These are phyloP conservation scores for Drosophila murphyi DNA, from an alignment of 1,140 invertebrate species.

Conservation along the genomic window DNA sequence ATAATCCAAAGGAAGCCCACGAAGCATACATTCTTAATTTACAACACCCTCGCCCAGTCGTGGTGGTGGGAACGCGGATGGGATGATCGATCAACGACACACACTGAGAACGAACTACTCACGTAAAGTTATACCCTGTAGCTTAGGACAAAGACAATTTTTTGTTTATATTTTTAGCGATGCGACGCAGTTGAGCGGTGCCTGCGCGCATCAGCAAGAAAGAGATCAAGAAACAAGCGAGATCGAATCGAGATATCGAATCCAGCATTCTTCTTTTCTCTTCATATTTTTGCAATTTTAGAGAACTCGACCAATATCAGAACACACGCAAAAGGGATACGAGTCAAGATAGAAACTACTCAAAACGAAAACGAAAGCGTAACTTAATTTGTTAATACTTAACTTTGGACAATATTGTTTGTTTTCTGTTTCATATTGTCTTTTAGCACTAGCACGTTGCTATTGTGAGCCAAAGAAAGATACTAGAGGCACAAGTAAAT, in stretches of 20 bases:
- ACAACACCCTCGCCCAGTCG: not conserved
- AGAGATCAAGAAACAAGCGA: conserved; percentile 17
- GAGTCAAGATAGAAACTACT: conserved; percentile 17
- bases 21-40: not conserved
- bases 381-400: conserved; percentile 57
- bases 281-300: conserved; percentile 19
- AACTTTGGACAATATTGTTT: conserved; percentile 55
- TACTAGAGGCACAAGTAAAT: conserved; percentile 5
- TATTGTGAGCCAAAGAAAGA: conserved; percentile 9
- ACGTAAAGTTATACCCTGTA: conserved; percentile 29
- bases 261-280: conserved; percentile 16
- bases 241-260: conserved; percentile 5
- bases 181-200: conserved; percentile 78
- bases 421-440: conserved; percentile 55
- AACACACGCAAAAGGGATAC: conserved; percentile 9
- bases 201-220: conserved; percentile 67
- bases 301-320: conserved; percentile 13
- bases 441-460: conserved; percentile 61
- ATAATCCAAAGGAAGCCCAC: conserved; percentile 10
- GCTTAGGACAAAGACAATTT: conserved; percentile 52
- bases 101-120: not conserved
- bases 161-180: conserved; percentile 72
- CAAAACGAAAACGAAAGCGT: conserved; percentile 40
- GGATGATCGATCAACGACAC: not conserved
- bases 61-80: not conserved